These are phyloP conservation scores for Loripinus fragilis DNA, from an alignment of 2,888 invertebrate species.

Conservation along the genomic window DNA sequence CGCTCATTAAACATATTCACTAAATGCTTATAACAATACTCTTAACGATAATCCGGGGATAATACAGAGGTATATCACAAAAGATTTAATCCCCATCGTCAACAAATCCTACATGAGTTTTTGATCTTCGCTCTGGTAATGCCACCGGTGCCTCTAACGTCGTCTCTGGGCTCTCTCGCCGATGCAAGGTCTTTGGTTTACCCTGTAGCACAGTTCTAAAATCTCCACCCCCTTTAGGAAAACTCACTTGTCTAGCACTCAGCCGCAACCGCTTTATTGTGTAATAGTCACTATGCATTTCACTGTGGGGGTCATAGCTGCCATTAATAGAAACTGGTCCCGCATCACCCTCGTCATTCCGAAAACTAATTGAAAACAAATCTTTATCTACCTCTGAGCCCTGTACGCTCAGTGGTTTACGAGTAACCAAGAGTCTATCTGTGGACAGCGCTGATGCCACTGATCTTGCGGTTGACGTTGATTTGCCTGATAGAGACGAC, in stretches of 20 bases:
- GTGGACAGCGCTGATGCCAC: background rate
- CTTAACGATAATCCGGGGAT: background rate
- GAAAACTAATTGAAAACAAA: constrained; percentile 49
- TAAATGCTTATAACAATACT: background rate
- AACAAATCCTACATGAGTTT: constrained; percentile 58
- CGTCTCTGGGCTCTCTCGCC: constrained; percentile 43
- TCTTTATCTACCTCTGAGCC: constrained; percentile 37
- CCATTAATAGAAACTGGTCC: background rate
- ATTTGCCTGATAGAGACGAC: constrained; percentile 28
- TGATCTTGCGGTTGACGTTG: background rate
- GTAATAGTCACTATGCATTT: constrained; percentile 63
- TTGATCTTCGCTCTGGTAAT: constrained; percentile 37
- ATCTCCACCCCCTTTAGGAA: constrained; percentile 48
- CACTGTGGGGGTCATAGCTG: constrained; percentile 56
- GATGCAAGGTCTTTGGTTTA: constrained; percentile 53
- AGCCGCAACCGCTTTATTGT: constrained; percentile 58
- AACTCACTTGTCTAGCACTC: constrained; percentile 53
- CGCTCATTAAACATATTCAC: background rate
- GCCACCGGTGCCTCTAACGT: constrained; percentile 13
- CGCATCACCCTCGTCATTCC: constrained; percentile 26
- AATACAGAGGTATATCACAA: background rate
- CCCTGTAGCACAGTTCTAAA: constrained; percentile 57
- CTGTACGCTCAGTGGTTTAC: constrained; percentile 4
- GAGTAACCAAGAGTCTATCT: background rate
- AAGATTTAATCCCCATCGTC: constrained; percentile 18